Base-by-base conservation (phyloP, 2,797 vertebrate species). In the Lepus townsendii region DNA sequence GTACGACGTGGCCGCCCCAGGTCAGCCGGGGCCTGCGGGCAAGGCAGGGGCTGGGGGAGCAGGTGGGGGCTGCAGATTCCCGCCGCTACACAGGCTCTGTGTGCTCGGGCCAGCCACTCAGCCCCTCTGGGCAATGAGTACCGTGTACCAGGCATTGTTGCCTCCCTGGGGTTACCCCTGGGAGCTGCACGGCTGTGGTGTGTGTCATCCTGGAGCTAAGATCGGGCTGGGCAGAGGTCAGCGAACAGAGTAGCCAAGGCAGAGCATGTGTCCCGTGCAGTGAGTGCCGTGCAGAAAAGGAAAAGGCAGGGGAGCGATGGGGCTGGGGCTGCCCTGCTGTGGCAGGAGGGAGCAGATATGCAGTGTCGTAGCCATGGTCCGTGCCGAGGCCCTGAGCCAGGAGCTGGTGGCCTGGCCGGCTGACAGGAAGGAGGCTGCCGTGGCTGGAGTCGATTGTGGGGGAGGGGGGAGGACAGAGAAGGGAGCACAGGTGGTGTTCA, bases 1-100 rank as follows among this genome's bases (percentile, higher is more conserved):
- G 97, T 99, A 99, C 0, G 99, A 99, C 4, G 99, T 99, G 97
- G 98, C 99, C 26, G 98, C 99, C 90, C 99, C 99, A 98, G 99
- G 99, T 99, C 98, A 98, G 97, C 52, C 19, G 60, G 62, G 54
- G 26, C 20, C 83, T 22, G 72, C 38, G 50, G 38, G 30, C 22
- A 30, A 9, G 8, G 42, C 11, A 3, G 9, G 2, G 68, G 52
- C 11, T 7, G 6, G 22, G 35, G 35, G n/a, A 7, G 8, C 7
- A 1, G 32, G 7, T 7, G 27, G 50, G 0, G 19, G 65, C 7
- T 8, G 1, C 57, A 76, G 35, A 27, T 26, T 54, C 16, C 86
- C 27, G 22, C 13, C 27, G 4, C 26, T 62, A n/a, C 57, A 35
- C 62, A 82, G 35, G 35, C 85, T 82, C 42, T 63, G 65, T 85